A percentile compares a stretch with the other conserved stretches of the same genome.
Conservation (phyloP, 1,140 invertebrate species). For the Bombus superbus region DNA sequence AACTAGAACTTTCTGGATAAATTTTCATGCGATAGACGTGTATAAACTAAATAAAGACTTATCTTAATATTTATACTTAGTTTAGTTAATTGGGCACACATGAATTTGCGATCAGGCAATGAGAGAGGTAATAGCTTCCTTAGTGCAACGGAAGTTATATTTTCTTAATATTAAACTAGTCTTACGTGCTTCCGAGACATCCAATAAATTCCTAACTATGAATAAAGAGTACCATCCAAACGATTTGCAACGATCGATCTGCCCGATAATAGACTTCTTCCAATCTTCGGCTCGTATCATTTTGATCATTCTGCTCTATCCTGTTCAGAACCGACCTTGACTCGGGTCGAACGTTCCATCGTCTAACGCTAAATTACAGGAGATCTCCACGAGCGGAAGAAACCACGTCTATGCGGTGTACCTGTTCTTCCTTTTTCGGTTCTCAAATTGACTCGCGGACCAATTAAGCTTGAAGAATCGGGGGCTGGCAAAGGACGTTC, state of each 20-base stretch:
- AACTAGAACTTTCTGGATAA: background rate
- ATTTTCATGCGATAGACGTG: too few species aligned
- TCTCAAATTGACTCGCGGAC: constrained; percentile 52
- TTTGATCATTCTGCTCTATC: background rate
- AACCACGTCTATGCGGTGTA: constrained; percentile 19
- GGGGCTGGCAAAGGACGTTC: constrained; percentile 57
- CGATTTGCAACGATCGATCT: background rate
- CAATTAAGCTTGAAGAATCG: constrained; percentile 65
- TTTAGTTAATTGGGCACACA: too few species aligned
- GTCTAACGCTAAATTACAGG: constrained; percentile 47
- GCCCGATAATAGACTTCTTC: background rate
- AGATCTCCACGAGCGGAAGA: constrained; percentile 46
- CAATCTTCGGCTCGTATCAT: background rate
- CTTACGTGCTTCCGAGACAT: background rate
- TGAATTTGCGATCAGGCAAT: too few species aligned
- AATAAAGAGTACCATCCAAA: too few species aligned
- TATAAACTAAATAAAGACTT: background rate
- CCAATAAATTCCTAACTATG: background rate
- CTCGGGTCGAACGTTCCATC: constrained; percentile 33
- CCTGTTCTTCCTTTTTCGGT: constrained; percentile 56
- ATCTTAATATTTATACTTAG: background rate
- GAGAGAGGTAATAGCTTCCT: too few species aligned
- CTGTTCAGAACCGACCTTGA: constrained; percentile 12
- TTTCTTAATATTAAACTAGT: background rate
- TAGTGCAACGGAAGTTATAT: background rate